Percentiles rank a stretch among this genome's conserved stretches.
Conservation (phyloP, 2,113 vertebrate species). For the Paracyprichromis sp. region DNA sequence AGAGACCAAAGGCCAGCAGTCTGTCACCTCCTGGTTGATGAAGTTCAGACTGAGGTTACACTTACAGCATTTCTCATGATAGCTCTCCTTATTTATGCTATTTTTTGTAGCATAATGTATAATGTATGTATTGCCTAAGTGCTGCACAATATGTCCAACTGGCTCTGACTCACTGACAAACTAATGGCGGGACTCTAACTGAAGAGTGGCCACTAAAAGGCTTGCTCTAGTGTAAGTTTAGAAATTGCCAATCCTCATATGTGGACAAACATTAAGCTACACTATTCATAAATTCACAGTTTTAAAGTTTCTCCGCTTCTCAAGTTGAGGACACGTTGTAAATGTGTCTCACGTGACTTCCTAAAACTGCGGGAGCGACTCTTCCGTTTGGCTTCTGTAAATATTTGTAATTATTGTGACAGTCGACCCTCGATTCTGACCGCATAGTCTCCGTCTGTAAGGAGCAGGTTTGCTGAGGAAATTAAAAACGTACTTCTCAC, state of each 20-base stretch:
- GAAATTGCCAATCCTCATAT: not conserved
- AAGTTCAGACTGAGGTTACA: not conserved
- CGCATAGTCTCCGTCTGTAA: accelerated
- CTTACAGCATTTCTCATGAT: not conserved
- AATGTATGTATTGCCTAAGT: too few relatives aligned
- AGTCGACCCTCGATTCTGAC: not conserved
- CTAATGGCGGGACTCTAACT: not conserved
- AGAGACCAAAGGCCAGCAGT: not conserved
- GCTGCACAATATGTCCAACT: not conserved
- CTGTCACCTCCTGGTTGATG: not conserved
- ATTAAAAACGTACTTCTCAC: not conserved
- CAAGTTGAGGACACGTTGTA: not conserved
- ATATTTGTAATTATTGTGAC: not conserved
- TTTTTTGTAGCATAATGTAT: not conserved
- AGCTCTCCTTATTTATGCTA: not conserved
- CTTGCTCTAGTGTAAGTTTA: not conserved
- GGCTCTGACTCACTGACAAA: not conserved
- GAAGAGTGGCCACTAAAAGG: not conserved
- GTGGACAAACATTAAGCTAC: not conserved
- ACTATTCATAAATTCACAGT: accelerated
- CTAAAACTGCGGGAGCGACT: not conserved
- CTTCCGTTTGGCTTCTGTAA: not conserved
- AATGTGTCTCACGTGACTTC: not conserved
- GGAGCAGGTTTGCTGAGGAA: not conserved
- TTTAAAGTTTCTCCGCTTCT: not conserved